These are phyloP conservation scores for Lates japonicus DNA, from an alignment of 2,797 vertebrate species.

Conservation along the genomic window DNA sequence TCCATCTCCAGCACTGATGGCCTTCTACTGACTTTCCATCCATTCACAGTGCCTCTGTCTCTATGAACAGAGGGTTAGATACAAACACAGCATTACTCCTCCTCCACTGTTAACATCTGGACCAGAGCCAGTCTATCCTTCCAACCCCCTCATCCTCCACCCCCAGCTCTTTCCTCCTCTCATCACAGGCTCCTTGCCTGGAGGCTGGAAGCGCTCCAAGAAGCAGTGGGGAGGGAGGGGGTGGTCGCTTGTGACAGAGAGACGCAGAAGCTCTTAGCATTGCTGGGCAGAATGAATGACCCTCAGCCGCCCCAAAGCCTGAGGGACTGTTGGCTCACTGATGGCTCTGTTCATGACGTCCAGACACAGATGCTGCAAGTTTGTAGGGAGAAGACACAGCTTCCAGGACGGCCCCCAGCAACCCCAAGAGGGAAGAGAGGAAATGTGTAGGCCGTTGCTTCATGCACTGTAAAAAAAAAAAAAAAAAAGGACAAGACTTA, in stretches of 20 bases:
- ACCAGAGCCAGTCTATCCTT: conserved; percentile 53
- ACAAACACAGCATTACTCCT: conserved; percentile 44
- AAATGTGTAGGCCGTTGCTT: conserved; percentile 34
- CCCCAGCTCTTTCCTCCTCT: conserved; percentile 26
- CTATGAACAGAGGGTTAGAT: conserved; percentile 45
- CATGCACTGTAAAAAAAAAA: conserved; percentile 40
- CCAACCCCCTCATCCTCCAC: conserved; percentile 35
- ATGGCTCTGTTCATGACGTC: conserved; percentile 52
- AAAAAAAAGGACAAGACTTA: neutral
- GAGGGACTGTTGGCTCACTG: conserved; percentile 52
- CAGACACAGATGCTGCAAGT: conserved; percentile 68
- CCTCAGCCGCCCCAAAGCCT: conserved; percentile 46
- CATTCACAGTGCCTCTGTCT: conserved; percentile 11
- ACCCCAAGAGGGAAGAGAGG: conserved; percentile 30
- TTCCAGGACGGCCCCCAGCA: conserved; percentile 41
- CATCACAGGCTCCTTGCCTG: conserved; percentile 58
- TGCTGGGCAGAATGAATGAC: conserved; percentile 53
- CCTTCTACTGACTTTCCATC: conserved; percentile 16
- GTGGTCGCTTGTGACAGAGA: conserved; percentile 42
- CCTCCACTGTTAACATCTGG: conserved; percentile 48
- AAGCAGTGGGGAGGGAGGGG: neutral
- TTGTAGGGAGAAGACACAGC: conserved; percentile 42
- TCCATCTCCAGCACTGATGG: conserved; percentile 1
- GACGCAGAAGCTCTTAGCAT: conserved; percentile 50
- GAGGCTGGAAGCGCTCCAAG: conserved; percentile 59